Percentiles rank a stretch among this genome's conserved stretches.
Conservation (phyloP, 2,113 vertebrate species). For the Sylvia atricapilla region DNA sequence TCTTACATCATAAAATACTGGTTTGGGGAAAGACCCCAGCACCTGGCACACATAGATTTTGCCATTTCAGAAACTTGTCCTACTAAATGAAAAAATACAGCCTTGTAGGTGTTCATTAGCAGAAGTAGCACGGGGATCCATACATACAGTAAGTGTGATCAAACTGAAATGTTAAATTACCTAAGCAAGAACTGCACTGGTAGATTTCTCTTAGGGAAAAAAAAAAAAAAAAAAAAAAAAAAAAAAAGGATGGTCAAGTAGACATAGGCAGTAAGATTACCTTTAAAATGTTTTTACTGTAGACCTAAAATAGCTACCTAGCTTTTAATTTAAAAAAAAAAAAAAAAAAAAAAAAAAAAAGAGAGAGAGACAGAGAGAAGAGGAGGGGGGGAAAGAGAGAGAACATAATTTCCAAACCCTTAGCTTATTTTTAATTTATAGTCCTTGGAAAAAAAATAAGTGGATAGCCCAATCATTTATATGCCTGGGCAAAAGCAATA, state of each 20-base stretch:
- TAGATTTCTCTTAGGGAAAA: not conserved
- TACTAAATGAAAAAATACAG: not conserved
- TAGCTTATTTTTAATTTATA: conserved; percentile 87
- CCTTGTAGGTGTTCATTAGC: not conserved
- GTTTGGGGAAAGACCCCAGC: not conserved
- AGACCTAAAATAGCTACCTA: conserved; percentile 69
- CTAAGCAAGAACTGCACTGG: not conserved
- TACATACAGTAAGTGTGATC: not conserved
- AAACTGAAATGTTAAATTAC: not conserved
- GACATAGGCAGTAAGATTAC: conserved; percentile 57
- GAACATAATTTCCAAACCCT: conserved; percentile 80
- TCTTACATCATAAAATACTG: conserved; percentile 7
- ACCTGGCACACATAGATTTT: not conserved
- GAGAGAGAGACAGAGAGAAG: not conserved
- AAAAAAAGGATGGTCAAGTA: conserved; percentile 49
- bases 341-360: not conserved
- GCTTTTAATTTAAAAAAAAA: not conserved
- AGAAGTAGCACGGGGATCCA: not conserved
- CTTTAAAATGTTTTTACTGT: conserved; percentile 75
- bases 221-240: not conserved
- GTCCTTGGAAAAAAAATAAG: conserved; percentile 77
- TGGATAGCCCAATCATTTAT: conserved; percentile 85
- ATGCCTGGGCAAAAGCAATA: conserved; percentile 82
- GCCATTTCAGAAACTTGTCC: not conserved
- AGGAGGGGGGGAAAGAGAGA: not conserved